phyloP scores from a whole-genome alignment of 2,888 invertebrate genomes.

The Philereme vetulata region DNA sequence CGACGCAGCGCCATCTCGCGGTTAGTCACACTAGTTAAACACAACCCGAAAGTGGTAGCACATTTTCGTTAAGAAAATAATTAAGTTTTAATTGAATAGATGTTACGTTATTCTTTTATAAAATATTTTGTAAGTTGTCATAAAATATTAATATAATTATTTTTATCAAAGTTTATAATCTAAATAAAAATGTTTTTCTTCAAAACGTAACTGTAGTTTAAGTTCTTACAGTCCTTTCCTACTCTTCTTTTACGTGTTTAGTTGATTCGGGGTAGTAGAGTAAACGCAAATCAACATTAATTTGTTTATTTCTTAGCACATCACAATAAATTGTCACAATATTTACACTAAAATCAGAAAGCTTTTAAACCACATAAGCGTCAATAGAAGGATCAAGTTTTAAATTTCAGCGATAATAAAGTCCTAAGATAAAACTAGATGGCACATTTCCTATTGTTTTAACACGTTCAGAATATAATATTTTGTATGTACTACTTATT shows the following conservation, averaged over 20 bases:
- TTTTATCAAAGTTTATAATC: constrained; percentile 85
- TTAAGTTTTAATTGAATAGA: constrained; percentile 81
- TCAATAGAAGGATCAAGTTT: constrained; percentile 45
- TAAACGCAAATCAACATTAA: constrained; percentile 24
- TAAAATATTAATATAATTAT: constrained; percentile 85
- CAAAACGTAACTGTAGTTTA: constrained; percentile 70
- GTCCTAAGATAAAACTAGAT: too few species aligned
- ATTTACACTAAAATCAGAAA: constrained; percentile 55
- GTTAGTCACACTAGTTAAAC: constrained; percentile 81
- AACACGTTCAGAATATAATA: too few species aligned
- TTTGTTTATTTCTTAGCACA: constrained; percentile 35
- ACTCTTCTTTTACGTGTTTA: not conserved
- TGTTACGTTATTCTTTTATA: constrained; percentile 84
- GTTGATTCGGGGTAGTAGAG: not conserved
- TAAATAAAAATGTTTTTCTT: constrained; percentile 85
- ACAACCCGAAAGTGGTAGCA: constrained; percentile 79
- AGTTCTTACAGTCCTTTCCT: constrained; percentile 47
- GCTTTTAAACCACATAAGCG: constrained; percentile 60
- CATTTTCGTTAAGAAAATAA: constrained; percentile 78
- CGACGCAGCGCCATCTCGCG: constrained; percentile 46
- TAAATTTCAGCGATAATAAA: not conserved
- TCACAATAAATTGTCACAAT: constrained; percentile 43
- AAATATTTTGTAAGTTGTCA: constrained; percentile 84
- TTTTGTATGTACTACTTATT: too few species aligned
- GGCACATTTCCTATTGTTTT: too few species aligned